Evolutionary conservation across 2,888 invertebrate genomes (phyloP).

Genomic region (Dendrolimus houi): DNA sequence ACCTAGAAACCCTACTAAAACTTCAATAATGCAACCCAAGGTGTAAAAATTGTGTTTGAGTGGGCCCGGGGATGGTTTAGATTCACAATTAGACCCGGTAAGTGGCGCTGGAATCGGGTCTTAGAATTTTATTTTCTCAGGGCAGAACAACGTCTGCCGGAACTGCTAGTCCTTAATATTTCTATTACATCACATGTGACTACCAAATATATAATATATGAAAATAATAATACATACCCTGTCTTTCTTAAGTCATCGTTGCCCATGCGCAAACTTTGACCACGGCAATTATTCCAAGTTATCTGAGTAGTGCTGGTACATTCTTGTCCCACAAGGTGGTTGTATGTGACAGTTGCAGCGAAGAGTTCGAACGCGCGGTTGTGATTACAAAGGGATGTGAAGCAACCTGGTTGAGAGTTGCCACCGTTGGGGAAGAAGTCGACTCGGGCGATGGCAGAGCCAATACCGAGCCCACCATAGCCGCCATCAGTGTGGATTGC

Average conservation of each 20-base stretch:
- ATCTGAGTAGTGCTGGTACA: conserved; percentile 27
- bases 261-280: conserved; percentile 30
- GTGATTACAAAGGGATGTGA: conserved; percentile 35
- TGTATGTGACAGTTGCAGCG: conserved; percentile 28
- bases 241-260: conserved; percentile 32
- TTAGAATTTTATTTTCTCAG: no score
- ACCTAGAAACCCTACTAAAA: no score
- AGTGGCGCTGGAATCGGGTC: no score
- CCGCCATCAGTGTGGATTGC: conserved; percentile 36
- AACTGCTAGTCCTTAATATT: no score
- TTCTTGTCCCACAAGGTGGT: conserved; percentile 30
- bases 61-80: no score
- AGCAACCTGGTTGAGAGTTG: conserved; percentile 36
- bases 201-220: no score
- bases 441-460: conserved; percentile 54
- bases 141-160: no score
- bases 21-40: no score
- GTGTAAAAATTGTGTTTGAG: no score
- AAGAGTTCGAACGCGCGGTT: conserved; percentile 40
- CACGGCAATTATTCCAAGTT: conserved; percentile 28
- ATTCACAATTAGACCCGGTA: no score
- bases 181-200: no score
- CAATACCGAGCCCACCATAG: conserved; percentile 54
- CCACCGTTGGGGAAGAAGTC: conserved; percentile 79
- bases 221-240: conserved; percentile 25